phyloP scores from a whole-genome alignment of 2,113 vertebrate genomes.

The Mustela nigripes region DNA sequence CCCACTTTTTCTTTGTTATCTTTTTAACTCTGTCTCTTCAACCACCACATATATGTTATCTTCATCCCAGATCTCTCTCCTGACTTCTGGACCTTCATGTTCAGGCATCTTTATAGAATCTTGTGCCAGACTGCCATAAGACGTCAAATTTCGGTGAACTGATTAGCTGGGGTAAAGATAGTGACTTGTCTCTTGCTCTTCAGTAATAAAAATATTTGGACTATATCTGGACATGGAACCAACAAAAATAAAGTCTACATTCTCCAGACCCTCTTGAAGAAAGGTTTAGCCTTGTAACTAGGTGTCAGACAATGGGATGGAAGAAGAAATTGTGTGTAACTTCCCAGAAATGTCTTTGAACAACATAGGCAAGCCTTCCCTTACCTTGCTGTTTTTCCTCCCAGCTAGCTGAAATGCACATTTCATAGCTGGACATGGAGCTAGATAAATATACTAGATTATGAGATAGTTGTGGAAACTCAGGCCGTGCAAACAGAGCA shows the following conservation, averaged over 20 bases:
- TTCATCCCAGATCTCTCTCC: constrained; percentile 3
- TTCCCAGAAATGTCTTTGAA: not conserved
- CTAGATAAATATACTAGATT: not conserved
- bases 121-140: not conserved
- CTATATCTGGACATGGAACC: not conserved
- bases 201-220: not conserved
- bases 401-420: not conserved
- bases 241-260: not conserved
- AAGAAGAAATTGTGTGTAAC: not conserved
- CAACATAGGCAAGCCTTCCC: not conserved
- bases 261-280: not conserved
- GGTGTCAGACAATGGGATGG: not conserved
- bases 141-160: not conserved
- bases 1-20: not conserved
- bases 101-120: not conserved
- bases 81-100: not conserved
- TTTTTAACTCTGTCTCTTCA: not conserved
- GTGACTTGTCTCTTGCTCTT: not conserved
- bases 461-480: not conserved
- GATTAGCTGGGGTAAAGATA: not conserved
- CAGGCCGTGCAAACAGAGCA: not conserved
- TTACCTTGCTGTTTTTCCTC: not conserved
- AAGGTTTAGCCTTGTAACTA: not conserved
- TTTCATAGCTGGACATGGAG: not conserved
- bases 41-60: not conserved